phyloP scores from a whole-genome alignment of 2,888 invertebrate species.

The Thera obeliscata region DNA sequence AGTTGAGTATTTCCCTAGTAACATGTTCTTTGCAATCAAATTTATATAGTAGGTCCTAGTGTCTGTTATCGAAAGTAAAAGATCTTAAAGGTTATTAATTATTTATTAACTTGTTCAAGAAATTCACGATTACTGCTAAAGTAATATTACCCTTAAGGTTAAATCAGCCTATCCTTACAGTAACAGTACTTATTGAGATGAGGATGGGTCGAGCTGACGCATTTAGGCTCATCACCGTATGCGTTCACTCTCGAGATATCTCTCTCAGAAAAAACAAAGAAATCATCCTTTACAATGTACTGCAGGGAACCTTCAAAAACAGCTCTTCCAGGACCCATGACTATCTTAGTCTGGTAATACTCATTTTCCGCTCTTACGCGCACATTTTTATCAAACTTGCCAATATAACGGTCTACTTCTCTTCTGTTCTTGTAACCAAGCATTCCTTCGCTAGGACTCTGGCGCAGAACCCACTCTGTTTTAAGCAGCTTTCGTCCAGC shows the following conservation, averaged over 20 bases:
- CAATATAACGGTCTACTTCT: conserved; percentile 12
- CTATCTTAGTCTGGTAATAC: conserved; percentile 13
- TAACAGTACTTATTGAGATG: conserved; percentile 94
- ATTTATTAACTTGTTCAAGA: not conserved
- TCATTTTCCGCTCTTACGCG: conserved; percentile 25
- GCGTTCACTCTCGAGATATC: conserved; percentile 70
- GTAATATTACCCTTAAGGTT: not conserved
- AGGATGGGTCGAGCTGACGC: conserved; percentile 89
- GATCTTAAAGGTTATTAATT: too few species aligned
- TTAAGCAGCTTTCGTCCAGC: conserved; percentile 3
- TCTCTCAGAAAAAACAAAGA: conserved; percentile 84
- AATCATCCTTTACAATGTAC: conserved; percentile 84
- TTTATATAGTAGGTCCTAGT: not conserved
- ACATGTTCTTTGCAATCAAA: too few species aligned
- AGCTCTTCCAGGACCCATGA: conserved; percentile 87
- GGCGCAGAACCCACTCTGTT: conserved; percentile 5
- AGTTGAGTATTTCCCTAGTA: too few species aligned
- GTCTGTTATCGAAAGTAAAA: not conserved
- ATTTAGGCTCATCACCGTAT: conserved; percentile 92
- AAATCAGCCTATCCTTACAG: conserved; percentile 7
- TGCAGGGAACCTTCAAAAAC: conserved; percentile 92
- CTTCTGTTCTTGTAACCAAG: conserved; percentile 4
- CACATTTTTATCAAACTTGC: not conserved
- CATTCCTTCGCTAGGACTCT: conserved; percentile 9
- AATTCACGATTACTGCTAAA: not conserved